Percentiles rank a stretch among this genome's conserved stretches.
These are phyloP conservation scores for Eupelmus urozonus DNA, from an alignment of 2,888 invertebrate genomes.

Conservation along the genomic window DNA sequence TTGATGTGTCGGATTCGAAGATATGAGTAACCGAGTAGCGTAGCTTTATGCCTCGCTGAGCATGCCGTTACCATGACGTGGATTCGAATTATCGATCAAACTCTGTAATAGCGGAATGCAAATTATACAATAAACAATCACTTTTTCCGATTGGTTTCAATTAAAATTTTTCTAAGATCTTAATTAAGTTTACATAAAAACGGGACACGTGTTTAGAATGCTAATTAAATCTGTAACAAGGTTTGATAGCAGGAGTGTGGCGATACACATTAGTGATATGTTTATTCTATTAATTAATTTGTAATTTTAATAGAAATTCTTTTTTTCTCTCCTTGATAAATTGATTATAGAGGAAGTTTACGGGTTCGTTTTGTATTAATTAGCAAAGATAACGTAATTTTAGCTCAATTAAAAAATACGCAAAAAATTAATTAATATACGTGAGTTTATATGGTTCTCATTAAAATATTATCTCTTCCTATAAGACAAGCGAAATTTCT, in stretches of 20 bases:
- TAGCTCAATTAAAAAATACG: neutral
- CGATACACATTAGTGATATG: too few species aligned
- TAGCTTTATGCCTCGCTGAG: neutral
- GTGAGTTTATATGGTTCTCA: too few species aligned
- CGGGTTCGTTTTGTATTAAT: neutral
- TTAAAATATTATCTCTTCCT: too few species aligned
- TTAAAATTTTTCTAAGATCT: conserved; percentile 1
- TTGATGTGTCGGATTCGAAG: neutral
- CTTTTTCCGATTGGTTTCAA: neutral
- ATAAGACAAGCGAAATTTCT: too few species aligned
- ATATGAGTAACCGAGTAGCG: conserved; percentile 1
- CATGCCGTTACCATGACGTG: conserved; percentile 55
- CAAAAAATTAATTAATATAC: too few species aligned
- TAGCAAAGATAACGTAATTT: conserved; percentile 4
- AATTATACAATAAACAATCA: neutral
- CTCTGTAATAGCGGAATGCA: conserved; percentile 1
- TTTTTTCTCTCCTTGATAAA: too few species aligned
- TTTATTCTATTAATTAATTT: too few species aligned
- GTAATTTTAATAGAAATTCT: too few species aligned
- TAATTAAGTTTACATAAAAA: conserved; percentile 5
- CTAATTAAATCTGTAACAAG: conserved; percentile 5
- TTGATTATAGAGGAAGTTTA: neutral
- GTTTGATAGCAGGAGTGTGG: neutral
- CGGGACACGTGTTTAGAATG: neutral
- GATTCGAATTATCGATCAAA: conserved; percentile 56